phyloP scores from a whole-genome alignment of 2,888 invertebrate species.

The Oligia latruncula region DNA sequence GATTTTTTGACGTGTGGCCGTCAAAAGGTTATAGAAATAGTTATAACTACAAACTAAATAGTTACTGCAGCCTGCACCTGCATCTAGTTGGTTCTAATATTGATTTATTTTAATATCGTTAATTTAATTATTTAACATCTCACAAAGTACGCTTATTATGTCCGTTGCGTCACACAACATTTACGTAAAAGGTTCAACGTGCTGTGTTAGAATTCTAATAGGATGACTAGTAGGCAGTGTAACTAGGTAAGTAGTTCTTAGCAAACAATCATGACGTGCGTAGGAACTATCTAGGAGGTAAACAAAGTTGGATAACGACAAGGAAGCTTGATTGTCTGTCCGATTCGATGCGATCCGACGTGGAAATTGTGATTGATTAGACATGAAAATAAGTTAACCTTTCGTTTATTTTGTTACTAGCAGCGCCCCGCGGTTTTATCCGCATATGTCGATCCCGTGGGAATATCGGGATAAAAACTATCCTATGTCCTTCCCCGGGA shows the following conservation, averaged over 20 bases:
- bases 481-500: too few relatives aligned
- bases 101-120: slow-evolving; percentile 26
- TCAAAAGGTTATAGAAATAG: slow-evolving; percentile 11
- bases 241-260: slow-evolving; percentile 66
- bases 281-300: slow-evolving; percentile 53
- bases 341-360: slow-evolving; percentile 35
- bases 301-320: slow-evolving; percentile 58
- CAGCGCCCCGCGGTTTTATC: too few relatives aligned
- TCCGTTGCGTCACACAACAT: slow-evolving; percentile 53
- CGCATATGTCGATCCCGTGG: too few relatives aligned
- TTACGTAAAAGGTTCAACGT: slow-evolving; percentile 70
- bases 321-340: slow-evolving; percentile 40
- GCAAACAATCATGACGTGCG: slow-evolving; percentile 58
- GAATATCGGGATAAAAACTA: too few relatives aligned
- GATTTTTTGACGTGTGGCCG: too few relatives aligned
- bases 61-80: slow-evolving; percentile 27
- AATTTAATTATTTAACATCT: slow-evolving; percentile 49
- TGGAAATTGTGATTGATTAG: slow-evolving; percentile 56
- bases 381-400: slow-evolving; percentile 43
- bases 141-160: slow-evolving; percentile 34
- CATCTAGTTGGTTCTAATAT: slow-evolving; percentile 35
- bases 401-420: slow-evolving; percentile 13
- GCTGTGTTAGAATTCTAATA: slow-evolving; percentile 71
- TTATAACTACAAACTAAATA: slow-evolving; percentile 13
- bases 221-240: slow-evolving; percentile 64